Percentiles rank a stretch among this genome's conserved stretches.
phyloP scores from a whole-genome alignment of 2,888 invertebrate species.

The Athalia circularis region DNA sequence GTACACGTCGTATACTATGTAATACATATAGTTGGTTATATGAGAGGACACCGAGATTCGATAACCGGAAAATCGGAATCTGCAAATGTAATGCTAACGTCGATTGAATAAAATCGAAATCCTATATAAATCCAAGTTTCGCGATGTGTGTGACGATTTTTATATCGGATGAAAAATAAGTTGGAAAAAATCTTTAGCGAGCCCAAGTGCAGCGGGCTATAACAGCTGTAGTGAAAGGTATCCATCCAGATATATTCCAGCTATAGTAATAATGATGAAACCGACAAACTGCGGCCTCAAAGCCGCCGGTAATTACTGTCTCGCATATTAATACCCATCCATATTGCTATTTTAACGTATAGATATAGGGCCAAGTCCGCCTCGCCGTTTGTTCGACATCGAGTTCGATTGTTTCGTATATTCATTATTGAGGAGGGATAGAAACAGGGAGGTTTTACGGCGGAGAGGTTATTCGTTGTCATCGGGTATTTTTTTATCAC shows the following conservation, averaged over 20 bases:
- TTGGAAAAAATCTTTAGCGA: no score
- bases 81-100: background rate
- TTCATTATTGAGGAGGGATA: conserved; percentile 2
- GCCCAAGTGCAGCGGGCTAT: no score
- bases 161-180: no score
- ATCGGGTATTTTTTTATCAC: background rate
- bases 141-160: no score
- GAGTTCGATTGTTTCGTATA: conserved; percentile 25
- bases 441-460: background rate
- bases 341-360: background rate
- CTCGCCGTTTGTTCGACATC: conserved; percentile 4
- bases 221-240: no score
- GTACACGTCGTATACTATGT: no score
- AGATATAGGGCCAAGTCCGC: background rate
- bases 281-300: background rate
- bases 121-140: no score
- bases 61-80: background rate
- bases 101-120: no score
- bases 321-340: background rate
- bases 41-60: no score
- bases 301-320: background rate
- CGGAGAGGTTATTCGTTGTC: background rate
- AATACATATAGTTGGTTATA: no score
- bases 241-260: no score
- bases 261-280: background rate